Base-by-base conservation (phyloP, 1,140 invertebrate species). In the Leguminivora glycinivorella region DNA sequence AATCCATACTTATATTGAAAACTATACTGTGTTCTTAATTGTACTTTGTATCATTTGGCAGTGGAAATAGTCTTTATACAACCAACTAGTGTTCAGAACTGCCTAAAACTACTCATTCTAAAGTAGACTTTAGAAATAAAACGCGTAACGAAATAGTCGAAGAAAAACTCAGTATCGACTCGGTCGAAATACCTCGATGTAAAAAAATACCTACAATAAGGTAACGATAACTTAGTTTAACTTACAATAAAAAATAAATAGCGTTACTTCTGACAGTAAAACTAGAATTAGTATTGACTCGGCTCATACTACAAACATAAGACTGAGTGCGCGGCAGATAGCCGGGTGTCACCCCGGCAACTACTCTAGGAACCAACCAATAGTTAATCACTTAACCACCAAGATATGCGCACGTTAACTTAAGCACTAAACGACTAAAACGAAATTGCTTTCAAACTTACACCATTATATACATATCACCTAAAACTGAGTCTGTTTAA, bases 351-450 rank as follows among this genome's bases (percentile, higher is more conserved):
- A 73, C 67, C 70, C 67, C 52, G 77, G 75, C 77, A 80, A 83
- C 79, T 81, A 82, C 79, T 68, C 77, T 80, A 79, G 69, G 80
- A 84, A 84, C 81, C 77, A 79, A 76, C 79, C 76, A 76, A 81
- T 72, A 76, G 74, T 74, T 79, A 77, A 85, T 88, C 82, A 81
- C 80, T 85, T 88, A 84, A 87, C 83, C 85, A 85, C 80, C 82
- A 83, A 73, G 89, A 91, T 91, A 89, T 91, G 87, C 86, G 81
- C 83, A 87, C 77, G 81, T 84, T 88, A 83, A 84, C 83, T 86
- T 88, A 88, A 81, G 71, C 75, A 84, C 83, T 90, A 89, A 77
- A 76, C 72, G 43, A 75, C 76, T 75, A 75, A 63, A 66, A 80
- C 73, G 58, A 74, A 73, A 82, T 73, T 74, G 68, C 69, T 74